Conservation (phyloP, 1,140 invertebrate species). For the Hirudo medicinalis region DNA sequence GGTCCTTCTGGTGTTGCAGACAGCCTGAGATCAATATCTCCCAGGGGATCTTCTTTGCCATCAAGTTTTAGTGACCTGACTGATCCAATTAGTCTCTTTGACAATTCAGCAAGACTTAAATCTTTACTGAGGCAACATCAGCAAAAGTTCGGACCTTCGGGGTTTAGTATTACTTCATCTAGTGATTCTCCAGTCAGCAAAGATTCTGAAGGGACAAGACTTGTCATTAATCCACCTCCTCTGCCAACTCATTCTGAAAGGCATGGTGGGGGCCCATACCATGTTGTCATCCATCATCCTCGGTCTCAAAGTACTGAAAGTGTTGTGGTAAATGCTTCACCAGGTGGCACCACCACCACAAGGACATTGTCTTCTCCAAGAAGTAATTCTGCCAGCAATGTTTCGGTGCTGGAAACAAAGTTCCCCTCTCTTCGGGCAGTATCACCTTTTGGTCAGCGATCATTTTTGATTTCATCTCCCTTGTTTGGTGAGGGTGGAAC, state of each 20-base stretch:
- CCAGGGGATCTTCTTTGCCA: background rate
- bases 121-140: slow-evolving; percentile 7
- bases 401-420: slow-evolving; percentile 6
- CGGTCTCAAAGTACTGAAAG: slow-evolving; percentile 7
- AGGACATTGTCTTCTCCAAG: background rate
- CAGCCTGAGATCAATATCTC: background rate
- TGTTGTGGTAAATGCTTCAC: slow-evolving; percentile 4
- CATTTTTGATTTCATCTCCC: slow-evolving; percentile 2
- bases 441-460: slow-evolving; percentile 8
- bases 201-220: background rate
- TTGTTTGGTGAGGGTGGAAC: slow-evolving; percentile 5
- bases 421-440: background rate
- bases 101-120: slow-evolving; percentile 5
- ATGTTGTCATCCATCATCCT: slow-evolving; percentile 12
- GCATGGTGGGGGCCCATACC: background rate
- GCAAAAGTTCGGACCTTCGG: background rate
- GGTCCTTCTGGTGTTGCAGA: background rate
- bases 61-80: background rate
- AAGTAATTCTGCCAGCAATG: slow-evolving; percentile 3
- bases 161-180: background rate
- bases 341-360: background rate
- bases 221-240: slow-evolving; percentile 6
- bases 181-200: background rate
- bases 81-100: slow-evolving; percentile 1
- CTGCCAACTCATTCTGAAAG: slow-evolving; percentile 2